These are phyloP conservation scores for Calephelis nemesis DNA, from an alignment of 1,140 invertebrate species.

Conservation along the genomic window DNA sequence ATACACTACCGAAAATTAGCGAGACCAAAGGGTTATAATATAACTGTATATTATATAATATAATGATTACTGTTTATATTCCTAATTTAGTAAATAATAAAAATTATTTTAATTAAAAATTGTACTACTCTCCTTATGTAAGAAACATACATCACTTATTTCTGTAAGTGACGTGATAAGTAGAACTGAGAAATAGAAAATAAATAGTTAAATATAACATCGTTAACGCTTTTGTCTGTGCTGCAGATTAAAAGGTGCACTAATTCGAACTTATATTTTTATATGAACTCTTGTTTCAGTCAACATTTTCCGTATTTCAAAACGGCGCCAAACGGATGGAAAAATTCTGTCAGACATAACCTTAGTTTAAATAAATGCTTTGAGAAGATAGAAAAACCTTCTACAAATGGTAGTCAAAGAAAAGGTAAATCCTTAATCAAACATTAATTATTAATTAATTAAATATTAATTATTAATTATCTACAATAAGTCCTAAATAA, in stretches of 20 bases:
- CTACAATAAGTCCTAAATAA: neutral
- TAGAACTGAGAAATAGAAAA: too few species aligned
- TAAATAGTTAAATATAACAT: too few species aligned
- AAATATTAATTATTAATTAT: conserved; percentile 15
- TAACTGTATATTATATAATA: too few species aligned
- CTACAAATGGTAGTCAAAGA: conserved; percentile 87
- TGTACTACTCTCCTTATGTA: too few species aligned
- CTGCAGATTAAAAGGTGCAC: neutral
- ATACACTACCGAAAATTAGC: too few species aligned
- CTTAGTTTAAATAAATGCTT: conserved; percentile 98
- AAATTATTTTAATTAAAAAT: too few species aligned
- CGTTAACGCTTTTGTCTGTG: too few species aligned
- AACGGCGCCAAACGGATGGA: conserved; percentile 98
- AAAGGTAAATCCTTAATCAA: conserved; percentile 78
- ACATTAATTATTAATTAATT: neutral
- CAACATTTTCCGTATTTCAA: conserved; percentile 99
- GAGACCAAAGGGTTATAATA: too few species aligned
- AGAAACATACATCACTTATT: too few species aligned
- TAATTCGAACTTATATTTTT: neutral
- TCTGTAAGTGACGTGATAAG: too few species aligned
- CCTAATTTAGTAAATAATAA: too few species aligned
- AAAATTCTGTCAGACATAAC: conserved; percentile 98
- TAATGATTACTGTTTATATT: too few species aligned
- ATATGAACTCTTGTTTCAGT: conserved; percentile 80
- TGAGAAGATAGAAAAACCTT: conserved; percentile 97